Evolutionary conservation across 1,140 invertebrate genomes (phyloP).

Genomic region (Euura lappo): DNA sequence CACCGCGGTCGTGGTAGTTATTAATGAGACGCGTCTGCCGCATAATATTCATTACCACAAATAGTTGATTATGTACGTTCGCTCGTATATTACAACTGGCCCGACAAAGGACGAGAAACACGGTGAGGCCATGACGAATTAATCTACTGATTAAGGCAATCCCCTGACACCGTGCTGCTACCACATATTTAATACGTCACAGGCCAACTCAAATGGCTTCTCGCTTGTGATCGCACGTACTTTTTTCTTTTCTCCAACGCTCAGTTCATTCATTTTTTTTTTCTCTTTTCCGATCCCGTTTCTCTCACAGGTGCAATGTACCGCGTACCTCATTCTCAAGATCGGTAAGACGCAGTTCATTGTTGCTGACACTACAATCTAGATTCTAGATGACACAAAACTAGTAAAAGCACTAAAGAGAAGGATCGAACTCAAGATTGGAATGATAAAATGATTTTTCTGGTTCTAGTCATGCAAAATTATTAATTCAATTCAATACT

Average conservation of each 20-base stretch:
- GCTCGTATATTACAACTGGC: conserved; percentile 54
- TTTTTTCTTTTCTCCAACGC: conserved; percentile 36
- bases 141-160: conserved; percentile 61
- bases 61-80: conserved; percentile 59
- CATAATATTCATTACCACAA: conserved; percentile 61
- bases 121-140: conserved; percentile 58
- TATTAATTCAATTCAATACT: too few relatives aligned
- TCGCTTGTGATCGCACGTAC: conserved; percentile 35
- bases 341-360: too few relatives aligned
- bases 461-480: too few relatives aligned
- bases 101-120: conserved; percentile 55
- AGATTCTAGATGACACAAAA: too few relatives aligned
- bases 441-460: too few relatives aligned
- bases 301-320: not conserved
- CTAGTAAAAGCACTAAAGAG: too few relatives aligned
- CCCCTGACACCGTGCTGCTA: conserved; percentile 54
- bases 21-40: conserved; percentile 55
- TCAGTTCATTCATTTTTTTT: conserved; percentile 25
- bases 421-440: too few relatives aligned
- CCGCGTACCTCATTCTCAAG: too few relatives aligned
- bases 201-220: conserved; percentile 52
- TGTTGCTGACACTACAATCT: too few relatives aligned
- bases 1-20: conserved; percentile 43
- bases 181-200: conserved; percentile 58
- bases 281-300: conserved; percentile 4